These are phyloP conservation scores for Coturnix japonica DNA, from an alignment of 2,113 vertebrate genomes.

Conservation along the genomic window DNA sequence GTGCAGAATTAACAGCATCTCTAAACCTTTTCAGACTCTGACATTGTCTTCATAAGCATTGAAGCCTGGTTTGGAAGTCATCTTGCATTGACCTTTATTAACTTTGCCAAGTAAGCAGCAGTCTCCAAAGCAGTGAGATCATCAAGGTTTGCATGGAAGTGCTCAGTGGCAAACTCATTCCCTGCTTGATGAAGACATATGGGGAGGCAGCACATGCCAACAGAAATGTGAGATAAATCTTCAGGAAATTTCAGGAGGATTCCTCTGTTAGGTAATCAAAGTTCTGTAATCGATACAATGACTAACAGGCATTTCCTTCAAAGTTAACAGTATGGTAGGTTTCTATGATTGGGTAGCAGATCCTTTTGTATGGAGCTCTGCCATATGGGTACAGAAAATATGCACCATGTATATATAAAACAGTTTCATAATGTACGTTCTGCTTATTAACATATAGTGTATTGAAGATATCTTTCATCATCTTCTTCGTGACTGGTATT, in stretches of 20 bases:
- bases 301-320: background rate
- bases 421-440: background rate
- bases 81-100: background rate
- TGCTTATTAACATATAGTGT: background rate
- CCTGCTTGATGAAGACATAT: background rate
- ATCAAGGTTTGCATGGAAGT: background rate
- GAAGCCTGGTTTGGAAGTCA: background rate
- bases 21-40: conserved; percentile 7
- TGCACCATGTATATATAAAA: background rate
- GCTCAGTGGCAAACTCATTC: background rate
- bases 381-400: background rate
- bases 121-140: background rate
- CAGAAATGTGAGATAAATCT: background rate
- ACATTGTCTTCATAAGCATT: background rate
- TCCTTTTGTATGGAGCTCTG: background rate
- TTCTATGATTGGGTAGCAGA: background rate
- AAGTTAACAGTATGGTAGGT: background rate
- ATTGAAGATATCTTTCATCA: background rate
- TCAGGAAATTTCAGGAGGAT: background rate
- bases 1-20: background rate
- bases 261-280: background rate
- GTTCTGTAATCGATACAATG: background rate
- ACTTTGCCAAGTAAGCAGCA: background rate
- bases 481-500: background rate
- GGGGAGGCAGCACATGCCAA: background rate